Evolutionary conservation across 2,888 invertebrate species (phyloP), one percentile per base, ranked within the genome.

Genomic region (Oscheius myriophilus): DNA sequence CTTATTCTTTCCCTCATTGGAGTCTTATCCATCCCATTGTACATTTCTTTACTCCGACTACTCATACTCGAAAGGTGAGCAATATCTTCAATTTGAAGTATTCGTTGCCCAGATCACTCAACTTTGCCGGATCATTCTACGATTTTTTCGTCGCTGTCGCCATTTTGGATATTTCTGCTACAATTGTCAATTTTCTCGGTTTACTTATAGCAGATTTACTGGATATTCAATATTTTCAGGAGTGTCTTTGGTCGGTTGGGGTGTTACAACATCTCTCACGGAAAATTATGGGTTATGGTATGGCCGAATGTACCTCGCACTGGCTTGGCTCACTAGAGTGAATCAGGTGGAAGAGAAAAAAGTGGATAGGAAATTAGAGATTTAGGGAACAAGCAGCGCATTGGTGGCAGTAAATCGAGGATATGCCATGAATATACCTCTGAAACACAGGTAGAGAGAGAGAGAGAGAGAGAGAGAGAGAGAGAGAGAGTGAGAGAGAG

Each of bases 61-160:
- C 58, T 58, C 12, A 39, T 58, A 14, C 18, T 21, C 9, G 58
- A 58, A 21, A 39, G 58, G 58, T 58, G 21, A 18, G 9, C 33
- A 33, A 33, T 33, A 33, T 16, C 39, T 18, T 9, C 55, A n/a
- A n/a, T 18, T n/a, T 18, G 18, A 51, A 51, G 11, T 51, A 21
- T 11, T 51, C 51, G 18, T 21, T 39, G 9, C 12, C 14, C 39
- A 58, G 58, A 58, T 58, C 58, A 1, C 21, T 42, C 41, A 58
- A 58, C 26, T 58, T 58, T 43, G 18, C 58, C 18, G 58, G 58
- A 16, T 58, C 58, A 6, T 58, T 58, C 45, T 58, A 58, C 58
- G 45, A 58, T 21, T 45, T 58, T 0, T 58, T 58, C 23, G 21
- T 58, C 12, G 42, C 43, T 16, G 43, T 58, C 7, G 16, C 23